Base-by-base conservation (phyloP, 1,140 invertebrate genomes). In the Whitmania pigra region DNA sequence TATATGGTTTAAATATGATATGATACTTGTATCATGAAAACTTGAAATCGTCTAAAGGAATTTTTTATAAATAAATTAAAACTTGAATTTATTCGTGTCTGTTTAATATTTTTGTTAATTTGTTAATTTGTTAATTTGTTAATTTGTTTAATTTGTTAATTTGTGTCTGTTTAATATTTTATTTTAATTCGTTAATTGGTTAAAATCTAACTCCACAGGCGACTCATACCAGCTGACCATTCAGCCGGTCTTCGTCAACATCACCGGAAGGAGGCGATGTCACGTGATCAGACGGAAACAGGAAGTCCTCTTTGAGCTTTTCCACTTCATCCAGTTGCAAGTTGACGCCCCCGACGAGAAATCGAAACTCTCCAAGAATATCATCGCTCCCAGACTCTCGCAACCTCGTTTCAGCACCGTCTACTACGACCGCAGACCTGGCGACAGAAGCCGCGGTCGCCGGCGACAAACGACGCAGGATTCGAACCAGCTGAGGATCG, bases 211-310 rank as follows among this genome's bases (percentile, higher is more conserved):
- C n/a, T 20, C 75, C 70, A 0, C 75, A 80, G 79, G 74, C n/a
- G 73, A 74, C 63, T 72, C 74, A 18, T 73, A 73, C 55, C 72
- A 70, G n/a, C 69, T 73, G 67, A 75, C 74, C 55, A 73, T 75
- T 25, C 74, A 75, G 67, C 74, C 74, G 18, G 74, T 75, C 43
- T 75, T 74, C 73, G 73, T 68, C 25, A 74, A 75, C 67, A 60
- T 75, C 63, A 74, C 66, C 36, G 25, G 53, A 57, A 36, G 69
- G 22, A 69, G 63, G 31, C 73, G 71, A 43, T 75, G 74, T 54
- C 74, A 75, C 70, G 43, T 75, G 43, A 40, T 27, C 22, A 55
- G 53, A 18, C 60, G 66, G n/a, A 29, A 31, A 22, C 69, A 69
- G 69, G 53, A 75, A 29, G 69, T 71, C n/a, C 73, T 75, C 55